Evolutionary conservation across 2,113 vertebrate species (phyloP).

Genomic region (Rafetus swinhoei): DNA sequence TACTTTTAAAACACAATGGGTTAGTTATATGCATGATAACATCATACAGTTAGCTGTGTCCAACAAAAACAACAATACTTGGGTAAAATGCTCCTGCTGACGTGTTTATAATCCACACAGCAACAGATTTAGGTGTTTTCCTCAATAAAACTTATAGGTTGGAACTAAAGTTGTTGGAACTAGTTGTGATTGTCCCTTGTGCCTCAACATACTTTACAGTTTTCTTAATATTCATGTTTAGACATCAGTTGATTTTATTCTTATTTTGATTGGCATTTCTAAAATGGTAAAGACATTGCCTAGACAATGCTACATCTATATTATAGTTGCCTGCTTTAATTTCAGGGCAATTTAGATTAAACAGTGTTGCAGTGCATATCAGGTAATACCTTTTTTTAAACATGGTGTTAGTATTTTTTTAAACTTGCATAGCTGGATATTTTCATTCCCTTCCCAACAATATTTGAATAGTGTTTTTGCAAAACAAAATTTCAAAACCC

Average conservation of each 20-base stretch:
- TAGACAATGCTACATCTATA: not conserved
- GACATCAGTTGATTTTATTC: not conserved
- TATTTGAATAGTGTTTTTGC: not conserved
- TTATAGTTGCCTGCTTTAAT: conserved; percentile 29
- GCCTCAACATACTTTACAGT: conserved; percentile 1
- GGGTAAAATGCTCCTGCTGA: conserved; percentile 3
- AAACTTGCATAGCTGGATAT: not conserved
- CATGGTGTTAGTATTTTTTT: not conserved
- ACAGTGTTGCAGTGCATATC: not conserved
- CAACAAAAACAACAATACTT: rapidly evolving
- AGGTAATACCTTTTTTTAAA: conserved; percentile 45
- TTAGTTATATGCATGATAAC: not conserved
- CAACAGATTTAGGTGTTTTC: not conserved
- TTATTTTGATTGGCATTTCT: not conserved
- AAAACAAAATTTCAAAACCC: not conserved
- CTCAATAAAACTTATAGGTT: not conserved
- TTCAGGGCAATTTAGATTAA: conserved; percentile 44
- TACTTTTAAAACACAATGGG: not conserved
- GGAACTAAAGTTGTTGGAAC: not conserved
- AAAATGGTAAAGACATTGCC: conserved; percentile 23
- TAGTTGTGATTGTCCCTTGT: conserved; percentile 47
- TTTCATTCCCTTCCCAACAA: not conserved
- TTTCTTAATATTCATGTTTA: conserved; percentile 7
- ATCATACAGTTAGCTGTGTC: not conserved
- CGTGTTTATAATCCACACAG: not conserved